Conservation (phyloP, 2,113 vertebrate genomes). For the Nasalis larvatus region DNA sequence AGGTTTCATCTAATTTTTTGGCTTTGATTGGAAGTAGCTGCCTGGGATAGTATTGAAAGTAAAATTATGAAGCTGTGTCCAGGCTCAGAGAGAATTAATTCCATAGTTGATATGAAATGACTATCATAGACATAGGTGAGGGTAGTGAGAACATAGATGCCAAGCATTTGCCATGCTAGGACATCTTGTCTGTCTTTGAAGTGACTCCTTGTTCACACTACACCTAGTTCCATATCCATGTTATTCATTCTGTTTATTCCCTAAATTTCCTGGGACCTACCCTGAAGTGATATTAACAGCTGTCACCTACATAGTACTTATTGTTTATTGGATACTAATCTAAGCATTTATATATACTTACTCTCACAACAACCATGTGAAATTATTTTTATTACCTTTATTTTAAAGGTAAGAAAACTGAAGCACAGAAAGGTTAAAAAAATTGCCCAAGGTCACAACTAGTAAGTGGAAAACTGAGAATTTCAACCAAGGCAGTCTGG, state of each 20-base stretch:
- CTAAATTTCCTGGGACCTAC: background rate
- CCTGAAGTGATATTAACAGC: background rate
- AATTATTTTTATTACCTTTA: background rate
- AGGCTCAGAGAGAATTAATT: background rate
- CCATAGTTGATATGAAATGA: background rate
- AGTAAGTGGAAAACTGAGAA: background rate
- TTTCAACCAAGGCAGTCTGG: background rate
- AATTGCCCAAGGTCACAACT: background rate
- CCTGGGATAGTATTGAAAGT: background rate
- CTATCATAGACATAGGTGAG: background rate
- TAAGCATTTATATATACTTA: background rate
- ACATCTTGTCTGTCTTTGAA: background rate
- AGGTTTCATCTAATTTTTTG: background rate
- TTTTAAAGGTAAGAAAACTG: background rate
- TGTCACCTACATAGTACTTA: background rate
- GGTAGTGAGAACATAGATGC: background rate
- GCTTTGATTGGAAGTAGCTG: background rate
- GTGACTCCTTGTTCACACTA: background rate
- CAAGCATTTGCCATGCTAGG: background rate
- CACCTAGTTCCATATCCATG: background rate
- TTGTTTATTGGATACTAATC: background rate
- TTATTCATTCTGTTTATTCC: background rate
- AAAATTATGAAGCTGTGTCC: background rate
- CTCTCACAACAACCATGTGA: background rate
- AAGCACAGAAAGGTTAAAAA: background rate